A percentile compares a stretch with the other conserved stretches of the same genome.
Evolutionary conservation across 2,888 invertebrate species (phyloP).

Genomic region (Cerceris rybyensis): DNA sequence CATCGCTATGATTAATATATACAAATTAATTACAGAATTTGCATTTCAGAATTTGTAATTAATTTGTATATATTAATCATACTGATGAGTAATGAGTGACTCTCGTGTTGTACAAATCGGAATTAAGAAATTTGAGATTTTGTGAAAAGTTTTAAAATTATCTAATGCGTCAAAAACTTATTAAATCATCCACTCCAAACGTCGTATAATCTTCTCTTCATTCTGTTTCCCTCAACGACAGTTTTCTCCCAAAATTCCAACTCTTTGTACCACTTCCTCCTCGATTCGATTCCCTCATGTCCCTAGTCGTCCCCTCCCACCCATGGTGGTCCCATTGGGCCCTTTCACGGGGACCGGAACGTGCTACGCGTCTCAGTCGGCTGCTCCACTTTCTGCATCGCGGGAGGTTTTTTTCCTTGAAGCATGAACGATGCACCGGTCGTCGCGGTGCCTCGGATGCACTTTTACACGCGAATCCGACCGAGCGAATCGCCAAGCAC

Average conservation of each 20-base stretch:
- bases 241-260: not conserved
- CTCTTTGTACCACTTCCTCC: slow-evolving; percentile 32
- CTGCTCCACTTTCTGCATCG: slow-evolving; percentile 58
- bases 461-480: slow-evolving; percentile 22
- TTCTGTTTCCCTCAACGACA: too few relatives aligned
- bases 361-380: slow-evolving; percentile 20
- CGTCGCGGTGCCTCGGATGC: slow-evolving; percentile 21
- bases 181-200: too few relatives aligned
- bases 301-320: slow-evolving; percentile 7
- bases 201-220: too few relatives aligned
- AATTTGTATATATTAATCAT: too few relatives aligned
- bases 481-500: slow-evolving; percentile 24
- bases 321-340: slow-evolving; percentile 13
- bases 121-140: too few relatives aligned
- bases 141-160: too few relatives aligned
- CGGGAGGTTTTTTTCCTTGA: slow-evolving; percentile 38
- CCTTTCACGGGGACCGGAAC: slow-evolving; percentile 6
- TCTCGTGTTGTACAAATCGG: too few relatives aligned
- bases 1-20: too few relatives aligned
- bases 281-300: slow-evolving; percentile 19
- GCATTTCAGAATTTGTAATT: too few relatives aligned
- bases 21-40: too few relatives aligned
- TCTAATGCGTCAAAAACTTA: too few relatives aligned
- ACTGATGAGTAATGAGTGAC: too few relatives aligned
- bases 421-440: slow-evolving; percentile 22